Base-by-base conservation (phyloP, 2,113 vertebrate species). In the Cyanoramphus novaezelandiae region DNA sequence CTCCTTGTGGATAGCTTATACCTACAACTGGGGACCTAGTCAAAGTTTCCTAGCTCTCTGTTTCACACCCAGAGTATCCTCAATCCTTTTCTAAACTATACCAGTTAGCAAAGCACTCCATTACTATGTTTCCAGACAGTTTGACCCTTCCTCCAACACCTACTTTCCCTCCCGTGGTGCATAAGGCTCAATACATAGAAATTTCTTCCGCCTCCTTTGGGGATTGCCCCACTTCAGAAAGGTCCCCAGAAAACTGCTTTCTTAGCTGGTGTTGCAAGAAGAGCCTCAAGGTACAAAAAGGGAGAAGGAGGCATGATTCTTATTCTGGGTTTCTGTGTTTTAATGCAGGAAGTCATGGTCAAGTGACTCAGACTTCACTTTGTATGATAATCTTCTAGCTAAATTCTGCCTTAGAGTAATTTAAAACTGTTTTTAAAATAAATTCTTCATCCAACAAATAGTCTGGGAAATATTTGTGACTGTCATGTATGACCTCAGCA, bases 391-490 rank as follows among this genome's bases (percentile, higher is more conserved):
- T 27, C 33, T 50, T 86, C 64, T 18, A 71, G 37, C 24, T 71
- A 69, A 82, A 17, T 46, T 79, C 57, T 89, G 23, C 41, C 23
- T 82, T 65, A 35, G 11, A 24, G 57, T 16, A 64, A 68, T 63
- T 62, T 2, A 39, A 46, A 52, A 43, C 57, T n/a, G n/a, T 35
- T 59, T 59, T 59, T 60, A 7, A 10, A 31, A 62, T 7, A 43
- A 77, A 16, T 23, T 86, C 9, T 52, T 93, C 60, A 31, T 68
- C 55, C 4, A 21, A 57, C 49, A 68, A 20, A 62, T 62, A 90
- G 88, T 63, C 37, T 64, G 88, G 64, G 80, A 97, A 94, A 75
- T 93, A 83, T 78, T 82, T 96, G 44, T 59, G 53, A 88, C 47
- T 77, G 74, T 74, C 78, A 28, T 44, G 28, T 49, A 71, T 69